Percentiles rank a stretch among this genome's conserved stretches.
Conservation (phyloP, 2,888 invertebrate genomes). For the Orchestes rusci region DNA sequence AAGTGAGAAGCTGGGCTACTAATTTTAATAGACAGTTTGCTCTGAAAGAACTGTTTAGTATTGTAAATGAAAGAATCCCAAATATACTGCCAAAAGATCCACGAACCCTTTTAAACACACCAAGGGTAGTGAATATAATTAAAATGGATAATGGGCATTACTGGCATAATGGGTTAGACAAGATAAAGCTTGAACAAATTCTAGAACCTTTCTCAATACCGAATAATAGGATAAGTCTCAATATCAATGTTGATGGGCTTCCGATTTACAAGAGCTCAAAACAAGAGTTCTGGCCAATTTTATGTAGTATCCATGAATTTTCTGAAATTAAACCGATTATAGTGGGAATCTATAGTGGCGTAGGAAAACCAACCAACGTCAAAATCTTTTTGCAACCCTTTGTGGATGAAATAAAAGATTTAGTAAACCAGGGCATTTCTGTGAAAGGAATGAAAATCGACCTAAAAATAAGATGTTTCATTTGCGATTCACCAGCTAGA, state of each 20-base stretch:
- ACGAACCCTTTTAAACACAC: constrained; percentile 23
- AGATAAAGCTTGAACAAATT: background rate
- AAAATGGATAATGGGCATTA: constrained; percentile 1
- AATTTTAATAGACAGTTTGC: too few species aligned
- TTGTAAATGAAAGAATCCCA: constrained; percentile 9
- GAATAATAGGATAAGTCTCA: constrained; percentile 9
- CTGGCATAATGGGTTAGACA: constrained; percentile 1
- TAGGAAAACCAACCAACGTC: constrained; percentile 19
- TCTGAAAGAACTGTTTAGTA: constrained; percentile 6
- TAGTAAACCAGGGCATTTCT: too few species aligned
- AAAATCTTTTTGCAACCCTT: constrained; percentile 17
- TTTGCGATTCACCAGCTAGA: too few species aligned
- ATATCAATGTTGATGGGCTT: constrained; percentile 21
- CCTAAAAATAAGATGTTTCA: too few species aligned
- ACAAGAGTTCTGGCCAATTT: constrained; percentile 28
- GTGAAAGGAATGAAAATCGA: too few species aligned
- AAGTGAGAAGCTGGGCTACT: too few species aligned
- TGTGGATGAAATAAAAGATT: too few species aligned
- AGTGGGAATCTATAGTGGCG: constrained; percentile 23
- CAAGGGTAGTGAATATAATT: too few species aligned
- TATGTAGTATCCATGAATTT: constrained; percentile 17
- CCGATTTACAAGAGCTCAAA: constrained; percentile 25
- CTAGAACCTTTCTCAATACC: too few species aligned
- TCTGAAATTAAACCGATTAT: constrained; percentile 20
- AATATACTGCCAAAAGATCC: constrained; percentile 23